Evolutionary conservation across 1,140 invertebrate genomes (phyloP).

Genomic region (silkworm (Bombyx mori)): DNA sequence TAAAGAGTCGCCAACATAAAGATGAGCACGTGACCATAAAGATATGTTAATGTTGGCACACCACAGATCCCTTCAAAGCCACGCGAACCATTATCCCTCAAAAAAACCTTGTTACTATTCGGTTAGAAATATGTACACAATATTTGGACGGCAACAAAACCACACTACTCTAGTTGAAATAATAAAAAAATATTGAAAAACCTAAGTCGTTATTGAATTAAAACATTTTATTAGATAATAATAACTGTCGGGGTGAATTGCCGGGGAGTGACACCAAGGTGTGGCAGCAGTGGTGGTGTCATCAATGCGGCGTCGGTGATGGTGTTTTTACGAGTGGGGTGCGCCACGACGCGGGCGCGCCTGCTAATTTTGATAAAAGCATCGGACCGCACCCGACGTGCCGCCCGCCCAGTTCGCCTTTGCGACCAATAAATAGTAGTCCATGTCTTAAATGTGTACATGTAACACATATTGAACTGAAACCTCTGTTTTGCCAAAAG

Average conservation of each 20-base stretch:
- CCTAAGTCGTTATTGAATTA: background rate
- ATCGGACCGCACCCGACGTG: slow-evolving; percentile 51
- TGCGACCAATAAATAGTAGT: slow-evolving; percentile 30
- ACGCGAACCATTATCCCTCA: too few relatives aligned
- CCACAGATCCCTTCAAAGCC: too few relatives aligned
- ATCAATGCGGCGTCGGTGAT: slow-evolving; percentile 47
- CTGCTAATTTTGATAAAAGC: slow-evolving; percentile 69
- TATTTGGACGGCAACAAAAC: too few relatives aligned
- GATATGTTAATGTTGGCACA: too few relatives aligned
- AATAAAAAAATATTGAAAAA: background rate
- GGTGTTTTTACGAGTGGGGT: slow-evolving; percentile 63
- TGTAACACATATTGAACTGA: too few relatives aligned
- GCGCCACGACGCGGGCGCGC: slow-evolving; percentile 53
- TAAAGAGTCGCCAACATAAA: too few relatives aligned
- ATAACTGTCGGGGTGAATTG: slow-evolving; percentile 29
- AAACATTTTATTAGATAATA: background rate
- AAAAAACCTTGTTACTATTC: too few relatives aligned
- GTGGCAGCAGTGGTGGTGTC: slow-evolving; percentile 37
- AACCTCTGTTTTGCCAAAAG: too few relatives aligned
- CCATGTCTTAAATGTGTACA: slow-evolving; percentile 12
- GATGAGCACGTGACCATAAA: too few relatives aligned
- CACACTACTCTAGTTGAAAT: too few relatives aligned
- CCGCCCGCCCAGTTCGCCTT: slow-evolving; percentile 27
- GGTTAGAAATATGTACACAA: too few relatives aligned
- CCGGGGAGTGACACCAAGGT: slow-evolving; percentile 52